phyloP scores from a whole-genome alignment of 2,113 vertebrate genomes.

The Lota lota region DNA sequence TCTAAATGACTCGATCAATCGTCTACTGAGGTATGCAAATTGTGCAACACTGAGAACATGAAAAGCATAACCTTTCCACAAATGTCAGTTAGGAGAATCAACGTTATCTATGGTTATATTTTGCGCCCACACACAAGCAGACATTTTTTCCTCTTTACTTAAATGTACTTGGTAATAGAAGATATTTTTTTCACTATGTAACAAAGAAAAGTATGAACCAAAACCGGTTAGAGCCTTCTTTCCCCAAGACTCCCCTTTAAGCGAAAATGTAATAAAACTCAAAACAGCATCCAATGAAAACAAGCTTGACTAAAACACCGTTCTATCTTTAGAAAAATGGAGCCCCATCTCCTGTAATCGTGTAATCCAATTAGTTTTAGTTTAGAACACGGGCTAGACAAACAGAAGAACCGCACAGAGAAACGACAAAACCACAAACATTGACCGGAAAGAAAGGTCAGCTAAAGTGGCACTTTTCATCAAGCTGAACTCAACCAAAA shows the following conservation, averaged over 20 bases:
- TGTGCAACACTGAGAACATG: conserved; percentile 45
- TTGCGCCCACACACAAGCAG: conserved; percentile 38
- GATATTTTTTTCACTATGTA: conserved; percentile 20
- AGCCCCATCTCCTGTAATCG: not conserved
- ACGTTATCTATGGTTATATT: conserved; percentile 37
- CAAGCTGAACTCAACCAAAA: conserved; percentile 75
- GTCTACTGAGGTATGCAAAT: conserved; percentile 63
- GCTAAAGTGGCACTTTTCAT: conserved; percentile 61
- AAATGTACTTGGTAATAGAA: conserved; percentile 38
- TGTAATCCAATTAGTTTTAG: not conserved
- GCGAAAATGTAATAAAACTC: not conserved
- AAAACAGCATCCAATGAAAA: no score
- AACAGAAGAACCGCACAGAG: not conserved
- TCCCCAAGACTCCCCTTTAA: conserved; percentile 23
- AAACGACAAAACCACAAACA: conserved; percentile 15
- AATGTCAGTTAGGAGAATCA: conserved; percentile 42
- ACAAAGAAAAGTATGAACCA: conserved; percentile 26
- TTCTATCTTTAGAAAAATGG: no score
- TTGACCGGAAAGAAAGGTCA: conserved; percentile 37
- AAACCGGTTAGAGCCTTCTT: conserved; percentile 29
- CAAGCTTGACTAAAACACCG: no score
- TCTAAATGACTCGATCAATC: conserved; percentile 69
- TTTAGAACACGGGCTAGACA: not conserved
- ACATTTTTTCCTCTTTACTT: conserved; percentile 37
- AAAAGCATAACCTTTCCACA: conserved; percentile 41